Conservation (phyloP, 2,797 vertebrate species). For the Halcyon badia region DNA sequence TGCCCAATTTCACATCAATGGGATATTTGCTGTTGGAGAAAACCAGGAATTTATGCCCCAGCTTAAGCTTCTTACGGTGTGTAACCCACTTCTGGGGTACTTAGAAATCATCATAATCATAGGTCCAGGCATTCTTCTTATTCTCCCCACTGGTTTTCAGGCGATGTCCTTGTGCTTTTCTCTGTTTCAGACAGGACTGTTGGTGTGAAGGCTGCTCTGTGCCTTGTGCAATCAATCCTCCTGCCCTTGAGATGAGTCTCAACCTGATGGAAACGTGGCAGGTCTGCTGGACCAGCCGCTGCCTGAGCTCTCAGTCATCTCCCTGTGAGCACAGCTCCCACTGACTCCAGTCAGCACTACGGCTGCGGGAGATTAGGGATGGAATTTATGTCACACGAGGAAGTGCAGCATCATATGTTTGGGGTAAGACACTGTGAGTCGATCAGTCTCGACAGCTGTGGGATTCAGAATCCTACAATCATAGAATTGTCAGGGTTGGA, state of each 20-base stretch:
- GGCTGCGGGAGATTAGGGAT: neutral
- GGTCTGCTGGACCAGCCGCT: neutral
- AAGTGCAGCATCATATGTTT: neutral
- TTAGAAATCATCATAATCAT: neutral
- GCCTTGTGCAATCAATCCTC: neutral
- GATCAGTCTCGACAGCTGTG: rapidly evolving
- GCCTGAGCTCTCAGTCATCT: neutral
- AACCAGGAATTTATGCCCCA: neutral
- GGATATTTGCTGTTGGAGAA: neutral
- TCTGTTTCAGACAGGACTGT: neutral
- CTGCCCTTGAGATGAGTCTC: neutral
- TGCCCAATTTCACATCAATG: neutral
- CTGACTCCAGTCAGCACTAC: rapidly evolving
- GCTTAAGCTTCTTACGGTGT: neutral
- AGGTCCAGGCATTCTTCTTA: neutral
- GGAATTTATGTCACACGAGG: neutral
- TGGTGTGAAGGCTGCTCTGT: neutral
- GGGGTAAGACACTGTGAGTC: neutral
- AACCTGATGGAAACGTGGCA: neutral
- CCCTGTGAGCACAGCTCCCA: neutral
- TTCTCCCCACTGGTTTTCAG: neutral
- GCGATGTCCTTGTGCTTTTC: neutral
- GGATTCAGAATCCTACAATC: neutral
- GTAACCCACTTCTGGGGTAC: neutral
- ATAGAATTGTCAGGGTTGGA: no score